Conservation (phyloP, 2,797 vertebrate genomes). For the Sebastes flavidus region DNA sequence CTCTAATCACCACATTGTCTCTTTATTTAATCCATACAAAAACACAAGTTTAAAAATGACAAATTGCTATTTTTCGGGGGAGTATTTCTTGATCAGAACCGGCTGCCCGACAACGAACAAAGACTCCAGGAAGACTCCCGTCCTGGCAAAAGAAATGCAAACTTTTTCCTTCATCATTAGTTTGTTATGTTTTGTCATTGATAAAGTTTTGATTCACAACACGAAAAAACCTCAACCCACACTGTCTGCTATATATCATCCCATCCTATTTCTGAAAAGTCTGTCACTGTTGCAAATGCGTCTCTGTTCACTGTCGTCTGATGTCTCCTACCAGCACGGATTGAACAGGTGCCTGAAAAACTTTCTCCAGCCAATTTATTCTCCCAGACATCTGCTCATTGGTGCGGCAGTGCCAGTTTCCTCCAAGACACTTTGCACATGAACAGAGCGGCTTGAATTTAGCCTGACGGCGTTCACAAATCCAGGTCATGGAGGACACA, state of each 20-base stretch:
- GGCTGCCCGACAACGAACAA: constrained; percentile 1
- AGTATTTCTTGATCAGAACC: neutral
- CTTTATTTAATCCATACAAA: neutral
- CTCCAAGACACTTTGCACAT: constrained; percentile 46
- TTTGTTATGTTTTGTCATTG: constrained; percentile 19
- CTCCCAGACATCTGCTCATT: constrained; percentile 71
- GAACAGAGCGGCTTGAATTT: constrained; percentile 49
- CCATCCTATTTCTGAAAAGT: constrained; percentile 22
- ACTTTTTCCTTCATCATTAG: neutral
- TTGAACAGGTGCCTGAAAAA: constrained; percentile 71
- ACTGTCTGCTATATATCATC: constrained; percentile 20
- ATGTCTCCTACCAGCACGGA: constrained; percentile 56
- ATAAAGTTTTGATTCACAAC: constrained; percentile 22
- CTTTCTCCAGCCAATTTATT: constrained; percentile 66
- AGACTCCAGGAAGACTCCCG: neutral
- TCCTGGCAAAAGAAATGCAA: neutral
- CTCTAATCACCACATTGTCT: neutral
- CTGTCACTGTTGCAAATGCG: constrained; percentile 51
- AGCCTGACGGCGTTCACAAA: constrained; percentile 35
- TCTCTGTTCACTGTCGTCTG: constrained; percentile 43
- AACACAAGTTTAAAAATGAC: neutral
- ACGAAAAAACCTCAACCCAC: constrained; percentile 3
- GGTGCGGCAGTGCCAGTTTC: constrained; percentile 49
- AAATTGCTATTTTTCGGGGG: neutral
- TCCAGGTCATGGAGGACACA: constrained; percentile 43